A percentile compares a stretch with the other conserved stretches of the same genome.
phyloP scores from a whole-genome alignment of 1,140 invertebrate species.

The Calephelis virginiensis region DNA sequence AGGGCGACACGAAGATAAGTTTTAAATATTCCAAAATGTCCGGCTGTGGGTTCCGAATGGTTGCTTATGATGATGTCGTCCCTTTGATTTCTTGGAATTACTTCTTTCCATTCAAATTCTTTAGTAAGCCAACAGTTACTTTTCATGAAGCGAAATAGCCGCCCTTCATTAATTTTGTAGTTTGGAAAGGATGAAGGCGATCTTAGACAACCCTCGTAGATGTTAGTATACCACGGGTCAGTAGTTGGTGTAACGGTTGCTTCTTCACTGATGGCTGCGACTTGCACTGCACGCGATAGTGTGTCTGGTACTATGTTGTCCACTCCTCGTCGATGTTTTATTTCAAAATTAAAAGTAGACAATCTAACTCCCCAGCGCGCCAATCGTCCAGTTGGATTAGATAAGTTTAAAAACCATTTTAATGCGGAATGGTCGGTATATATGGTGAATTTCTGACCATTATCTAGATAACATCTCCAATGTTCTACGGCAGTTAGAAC shows the following conservation, averaged over 20 bases:
- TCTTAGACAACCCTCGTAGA: slow-evolving; percentile 30
- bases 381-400: slow-evolving; percentile 41
- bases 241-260: background rate
- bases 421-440: slow-evolving; percentile 40
- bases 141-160: slow-evolving; percentile 28
- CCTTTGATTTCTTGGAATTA: slow-evolving; percentile 13
- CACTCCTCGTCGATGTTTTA: slow-evolving; percentile 44
- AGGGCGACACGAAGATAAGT: slow-evolving; percentile 32
- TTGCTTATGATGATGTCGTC: no score
- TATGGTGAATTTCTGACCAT: slow-evolving; percentile 31
- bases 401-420: slow-evolving; percentile 50
- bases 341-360: slow-evolving; percentile 42
- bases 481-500: slow-evolving; percentile 18
- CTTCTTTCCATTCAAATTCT: slow-evolving; percentile 41
- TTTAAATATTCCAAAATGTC: slow-evolving; percentile 46
- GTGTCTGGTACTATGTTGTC: slow-evolving; percentile 46
- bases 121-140: slow-evolving; percentile 15
- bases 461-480: slow-evolving; percentile 37
- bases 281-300: slow-evolving; percentile 29
- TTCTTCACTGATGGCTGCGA: slow-evolving; percentile 2
- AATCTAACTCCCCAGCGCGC: slow-evolving; percentile 44
- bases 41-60: no score
- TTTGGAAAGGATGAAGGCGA: slow-evolving; percentile 21
- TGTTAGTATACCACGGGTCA: slow-evolving; percentile 34
- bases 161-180: slow-evolving; percentile 27